These are phyloP conservation scores for Jordanella pulchra DNA, from an alignment of 2,797 vertebrate genomes.

Conservation along the genomic window DNA sequence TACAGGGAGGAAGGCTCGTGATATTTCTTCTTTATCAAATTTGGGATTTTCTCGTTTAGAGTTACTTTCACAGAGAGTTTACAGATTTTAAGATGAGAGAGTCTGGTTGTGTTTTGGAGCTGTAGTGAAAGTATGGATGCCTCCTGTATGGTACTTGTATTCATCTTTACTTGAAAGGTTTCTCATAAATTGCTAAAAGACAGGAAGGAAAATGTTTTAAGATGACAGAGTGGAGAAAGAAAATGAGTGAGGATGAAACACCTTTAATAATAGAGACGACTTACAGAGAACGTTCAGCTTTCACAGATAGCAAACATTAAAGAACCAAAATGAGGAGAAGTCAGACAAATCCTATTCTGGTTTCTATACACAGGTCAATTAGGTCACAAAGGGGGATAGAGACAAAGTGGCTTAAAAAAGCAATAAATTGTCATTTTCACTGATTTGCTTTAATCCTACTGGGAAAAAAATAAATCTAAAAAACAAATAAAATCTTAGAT, in stretches of 20 bases:
- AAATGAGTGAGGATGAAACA: conserved; percentile 28
- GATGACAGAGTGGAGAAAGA: conserved; percentile 4
- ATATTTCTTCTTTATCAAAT: conserved; percentile 31
- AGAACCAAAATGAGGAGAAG: not conserved
- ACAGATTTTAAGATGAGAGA: conserved; percentile 16
- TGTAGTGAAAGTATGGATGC: conserved; percentile 12
- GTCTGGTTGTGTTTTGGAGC: conserved; percentile 25
- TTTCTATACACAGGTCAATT: not conserved
- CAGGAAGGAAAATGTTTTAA: conserved; percentile 8
- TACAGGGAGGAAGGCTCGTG: conserved; percentile 5
- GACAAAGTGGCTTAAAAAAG: not conserved
- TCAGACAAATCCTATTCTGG: not conserved
- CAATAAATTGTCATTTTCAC: not conserved
- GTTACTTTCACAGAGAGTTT: conserved; percentile 26
- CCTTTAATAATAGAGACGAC: conserved; percentile 14
- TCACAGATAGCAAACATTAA: not conserved
- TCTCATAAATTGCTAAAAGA: conserved; percentile 14
- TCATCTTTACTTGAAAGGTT: conserved; percentile 37
- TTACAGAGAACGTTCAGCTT: not conserved
- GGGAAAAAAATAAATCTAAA: not conserved
- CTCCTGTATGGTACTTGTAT: conserved; percentile 21
- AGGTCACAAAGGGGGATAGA: not conserved
- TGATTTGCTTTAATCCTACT: not conserved
- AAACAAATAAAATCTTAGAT: not conserved
- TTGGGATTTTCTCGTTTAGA: conserved; percentile 25